Evolutionary conservation across 2,888 invertebrate genomes (phyloP).

Genomic region (Barypeithes pellucidus): DNA sequence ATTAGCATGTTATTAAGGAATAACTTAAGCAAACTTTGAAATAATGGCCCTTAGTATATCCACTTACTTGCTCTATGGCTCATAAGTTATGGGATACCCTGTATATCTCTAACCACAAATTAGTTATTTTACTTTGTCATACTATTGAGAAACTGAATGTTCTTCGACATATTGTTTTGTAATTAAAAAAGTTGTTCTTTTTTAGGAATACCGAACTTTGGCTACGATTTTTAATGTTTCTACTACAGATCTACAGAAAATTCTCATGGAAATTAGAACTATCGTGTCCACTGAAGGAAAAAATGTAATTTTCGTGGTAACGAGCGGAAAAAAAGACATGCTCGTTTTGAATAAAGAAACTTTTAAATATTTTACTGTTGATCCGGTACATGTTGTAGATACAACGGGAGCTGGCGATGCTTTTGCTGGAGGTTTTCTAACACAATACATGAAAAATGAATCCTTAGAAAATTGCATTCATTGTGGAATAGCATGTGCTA

Average conservation of each 20-base stretch:
- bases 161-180: constrained; percentile 3
- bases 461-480: constrained; percentile 23
- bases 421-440: constrained; percentile 57
- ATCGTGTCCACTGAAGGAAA: neutral
- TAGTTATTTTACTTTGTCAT: too few relatives aligned
- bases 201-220: constrained; percentile 59
- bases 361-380: constrained; percentile 53
- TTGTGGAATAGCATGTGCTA: constrained; percentile 30
- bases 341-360: constrained; percentile 31
- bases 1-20: too few relatives aligned
- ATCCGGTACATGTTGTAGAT: constrained; percentile 48
- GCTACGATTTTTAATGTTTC: constrained; percentile 43
- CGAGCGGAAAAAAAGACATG: constrained; percentile 58
- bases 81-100: too few relatives aligned
- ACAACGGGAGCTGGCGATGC: constrained; percentile 63
- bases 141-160: too few relatives aligned
- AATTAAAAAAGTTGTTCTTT: constrained; percentile 20
- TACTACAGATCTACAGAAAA: constrained; percentile 5
- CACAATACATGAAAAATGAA: constrained; percentile 24
- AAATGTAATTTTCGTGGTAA: constrained; percentile 53
- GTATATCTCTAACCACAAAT: too few relatives aligned
- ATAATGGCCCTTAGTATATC: too few relatives aligned
- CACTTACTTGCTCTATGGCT: too few relatives aligned
- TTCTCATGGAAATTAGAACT: neutral
- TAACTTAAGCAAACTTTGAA: too few relatives aligned